Evolutionary conservation across 2,888 invertebrate species (phyloP), one percentile per base, ranked within the genome.

Genomic region (Candidula unifasciata): DNA sequence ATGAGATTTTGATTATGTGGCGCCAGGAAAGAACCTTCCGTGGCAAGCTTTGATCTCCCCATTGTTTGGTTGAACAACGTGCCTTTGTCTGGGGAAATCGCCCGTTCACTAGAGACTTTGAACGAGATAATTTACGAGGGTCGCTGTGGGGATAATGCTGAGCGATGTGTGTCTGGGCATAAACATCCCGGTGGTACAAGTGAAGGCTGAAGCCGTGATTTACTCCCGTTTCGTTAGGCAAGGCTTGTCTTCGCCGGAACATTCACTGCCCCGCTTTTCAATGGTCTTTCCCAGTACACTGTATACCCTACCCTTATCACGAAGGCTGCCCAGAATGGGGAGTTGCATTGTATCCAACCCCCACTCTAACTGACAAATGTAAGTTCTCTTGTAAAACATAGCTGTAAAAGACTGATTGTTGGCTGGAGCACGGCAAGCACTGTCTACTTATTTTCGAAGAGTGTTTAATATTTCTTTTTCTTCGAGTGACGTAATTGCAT

Each of bases 141-240:
- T 33, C 74, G 30, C 60, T 60, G 21, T 77, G 77, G 77, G 44
- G 77, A 30, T 77, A 60, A 57, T 33, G 33, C 33, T 77, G 60
- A 77, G 60, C 24, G 33, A 24, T 77, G 60, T 77, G 60, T 77
- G 77, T 60, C 77, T 57, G 30, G 60, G 57, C 77, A 77, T 77
- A 77, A 77, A 57, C 18, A 60, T 57, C 44, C 44, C n/a, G 77
- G 60, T 33, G 33, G 60, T 5, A 35, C 37, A 77, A 60, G 60
- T 77, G 77, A 77, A 33, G n/a, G 77, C 74, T 57, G 60, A 77
- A 57, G 60, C 77, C 27, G 66, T 66, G 78, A 78, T 78, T 64
- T 78, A 77, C 77, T 33, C 33, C 66, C 37, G 64, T 57, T 37
- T 35, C 8, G 5, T n/a, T 77, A 74, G 3, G 27, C n/a, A 3